Evolutionary conservation across 1,140 invertebrate species (phyloP).

Genomic region (Mizuhopecten yessoensis): DNA sequence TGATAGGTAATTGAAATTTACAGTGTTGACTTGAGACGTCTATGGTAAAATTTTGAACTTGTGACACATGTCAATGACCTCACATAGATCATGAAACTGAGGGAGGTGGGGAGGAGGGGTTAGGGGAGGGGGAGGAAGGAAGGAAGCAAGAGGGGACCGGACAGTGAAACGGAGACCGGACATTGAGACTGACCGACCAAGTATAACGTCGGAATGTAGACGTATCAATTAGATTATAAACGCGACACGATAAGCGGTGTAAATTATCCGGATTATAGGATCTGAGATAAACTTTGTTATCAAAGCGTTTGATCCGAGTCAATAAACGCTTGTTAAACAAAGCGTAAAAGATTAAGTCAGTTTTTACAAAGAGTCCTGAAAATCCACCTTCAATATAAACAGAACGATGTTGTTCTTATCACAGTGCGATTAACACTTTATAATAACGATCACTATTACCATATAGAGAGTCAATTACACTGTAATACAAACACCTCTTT

Average conservation of each 20-base stretch:
- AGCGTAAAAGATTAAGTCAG: neutral
- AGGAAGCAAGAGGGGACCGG: neutral
- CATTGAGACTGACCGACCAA: neutral
- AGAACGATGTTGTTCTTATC: neutral
- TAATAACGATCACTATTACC: neutral
- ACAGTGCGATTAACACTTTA: neutral
- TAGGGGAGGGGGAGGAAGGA: too few relatives aligned
- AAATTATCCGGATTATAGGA: neutral
- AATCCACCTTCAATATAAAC: neutral
- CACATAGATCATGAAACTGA: too few relatives aligned
- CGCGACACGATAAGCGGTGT: neutral
- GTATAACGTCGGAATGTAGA: neutral
- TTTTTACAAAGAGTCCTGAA: neutral
- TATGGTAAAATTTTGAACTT: too few relatives aligned
- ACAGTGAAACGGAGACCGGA: neutral
- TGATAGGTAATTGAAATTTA: too few relatives aligned
- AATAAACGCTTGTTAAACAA: constrained; percentile 2
- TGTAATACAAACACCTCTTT: too few relatives aligned
- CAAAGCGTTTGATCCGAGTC: constrained; percentile 29
- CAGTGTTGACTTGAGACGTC: too few relatives aligned
- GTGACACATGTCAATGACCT: too few relatives aligned
- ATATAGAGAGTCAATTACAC: too few relatives aligned
- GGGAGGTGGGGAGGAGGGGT: too few relatives aligned
- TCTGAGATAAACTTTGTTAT: neutral
- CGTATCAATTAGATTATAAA: neutral